Base-by-base conservation (phyloP, 2,888 invertebrate genomes). In the Epirrhoe tristata region DNA sequence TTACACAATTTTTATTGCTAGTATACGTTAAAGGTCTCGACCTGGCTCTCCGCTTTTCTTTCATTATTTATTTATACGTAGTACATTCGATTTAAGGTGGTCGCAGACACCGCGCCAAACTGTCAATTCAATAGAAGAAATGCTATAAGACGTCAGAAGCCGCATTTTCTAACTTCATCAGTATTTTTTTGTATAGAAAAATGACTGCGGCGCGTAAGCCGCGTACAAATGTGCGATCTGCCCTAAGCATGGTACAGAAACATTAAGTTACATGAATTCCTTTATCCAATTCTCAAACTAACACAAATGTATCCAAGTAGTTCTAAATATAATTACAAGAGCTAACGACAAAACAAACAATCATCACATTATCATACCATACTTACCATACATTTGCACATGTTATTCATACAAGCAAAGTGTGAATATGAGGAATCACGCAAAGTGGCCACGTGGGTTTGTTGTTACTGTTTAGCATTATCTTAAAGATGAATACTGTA, bases 301-400 rank as follows among this genome's bases (percentile, higher is more conserved):
- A 53, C 36, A 61, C 55, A 63, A 65, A 57, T 53, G 56, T n/a
- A 59, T 58, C 56, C 46, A 52, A 59, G 50, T 55, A 51, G 14
- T 50, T 55, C 39, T 59, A 39, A 54, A 54, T 54, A 63, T 52
- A 67, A 58, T 31, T 32, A 58, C 14, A 16, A 64, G 36, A 64
- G 16, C 57, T 46, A 58, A 64, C 48, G 57, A 51, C 64, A 73
- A 74, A 77, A 75, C 74, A 81, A 77, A 77, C 76, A 79, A 73
- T 71, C 64, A 59, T 48, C 63, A 65, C 64, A 64, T 70, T 66
- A 70, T 67, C 68, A 71, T 76, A 68, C 69, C 67, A 72, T 74
- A 75, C 73, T 62, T 77, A 75, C 62, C 75, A 72, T 71, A 70
- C 16, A 69, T 73, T 76, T 78, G 75, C 77, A 78, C 73, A 72